phyloP scores from a whole-genome alignment of 2,888 invertebrate species.

The Agrilus cyanescens region DNA sequence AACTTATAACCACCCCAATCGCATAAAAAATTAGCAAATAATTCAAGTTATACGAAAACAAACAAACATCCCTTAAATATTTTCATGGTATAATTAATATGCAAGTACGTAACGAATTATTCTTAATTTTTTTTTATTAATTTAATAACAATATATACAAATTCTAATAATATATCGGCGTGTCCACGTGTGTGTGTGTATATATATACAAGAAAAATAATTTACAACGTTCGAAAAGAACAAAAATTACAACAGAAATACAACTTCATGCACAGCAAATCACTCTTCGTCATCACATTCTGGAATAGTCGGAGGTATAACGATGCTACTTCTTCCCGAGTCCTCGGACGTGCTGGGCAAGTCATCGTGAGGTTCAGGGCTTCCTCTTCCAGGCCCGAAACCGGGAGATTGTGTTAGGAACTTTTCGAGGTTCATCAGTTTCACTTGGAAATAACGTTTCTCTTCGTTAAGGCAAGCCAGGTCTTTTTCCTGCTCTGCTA shows the following conservation, averaged over 20 bases:
- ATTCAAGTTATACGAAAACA: too few species aligned
- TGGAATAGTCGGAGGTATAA: constrained; percentile 32
- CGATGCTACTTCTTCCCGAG: too few species aligned
- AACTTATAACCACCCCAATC: too few species aligned
- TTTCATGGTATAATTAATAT: too few species aligned
- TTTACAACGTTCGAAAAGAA: constrained; percentile 8
- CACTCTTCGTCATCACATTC: constrained; percentile 29
- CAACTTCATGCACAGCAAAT: constrained; percentile 5
- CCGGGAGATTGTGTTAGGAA: constrained; percentile 1
- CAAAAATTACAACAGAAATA: constrained; percentile 6
- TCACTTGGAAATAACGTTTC: constrained; percentile 45
- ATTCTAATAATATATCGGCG: constrained; percentile 5
- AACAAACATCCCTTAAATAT: too few species aligned
- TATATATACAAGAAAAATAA: constrained; percentile 11
- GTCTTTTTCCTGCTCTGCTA: constrained; percentile 46
- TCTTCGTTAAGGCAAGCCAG: constrained; percentile 44
- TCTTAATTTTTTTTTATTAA: too few species aligned
- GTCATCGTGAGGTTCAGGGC: not conserved
- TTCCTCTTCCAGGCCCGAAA: too few species aligned
- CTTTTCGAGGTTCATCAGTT: constrained; percentile 28
- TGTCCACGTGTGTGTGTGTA: constrained; percentile 6
- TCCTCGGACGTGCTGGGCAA: too few species aligned
- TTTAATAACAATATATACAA: not conserved
- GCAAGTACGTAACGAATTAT: too few species aligned
- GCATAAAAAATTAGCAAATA: too few species aligned